phyloP scores from a whole-genome alignment of 2,797 vertebrate genomes.

The Hipposideros larvatus region DNA sequence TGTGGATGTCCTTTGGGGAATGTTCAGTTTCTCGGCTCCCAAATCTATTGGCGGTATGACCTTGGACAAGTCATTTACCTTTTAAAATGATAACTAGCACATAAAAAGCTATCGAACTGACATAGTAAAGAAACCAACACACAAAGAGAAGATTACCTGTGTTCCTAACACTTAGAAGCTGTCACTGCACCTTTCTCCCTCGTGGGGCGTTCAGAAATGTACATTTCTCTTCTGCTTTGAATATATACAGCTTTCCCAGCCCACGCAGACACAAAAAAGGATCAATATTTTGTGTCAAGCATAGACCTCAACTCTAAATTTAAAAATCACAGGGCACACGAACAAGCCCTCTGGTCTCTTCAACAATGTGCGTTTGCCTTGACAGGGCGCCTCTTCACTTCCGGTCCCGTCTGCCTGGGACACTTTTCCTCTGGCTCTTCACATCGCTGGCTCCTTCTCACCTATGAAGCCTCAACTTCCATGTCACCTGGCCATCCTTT shows the following conservation, averaged over 20 bases:
- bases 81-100: not conserved
- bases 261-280: not conserved
- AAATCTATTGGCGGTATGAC: not conserved
- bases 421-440: not conserved
- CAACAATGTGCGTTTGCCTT: not conserved
- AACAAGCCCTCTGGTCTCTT: not conserved
- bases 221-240: not conserved
- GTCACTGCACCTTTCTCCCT: not conserved
- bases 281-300: not conserved
- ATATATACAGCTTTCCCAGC: not conserved
- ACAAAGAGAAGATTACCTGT: not conserved
- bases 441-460: not conserved
- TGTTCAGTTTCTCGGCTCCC: not conserved
- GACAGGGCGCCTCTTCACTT: not conserved
- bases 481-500: too few species aligned
- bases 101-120: not conserved
- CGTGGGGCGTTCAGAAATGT: not conserved
- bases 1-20: too few species aligned
- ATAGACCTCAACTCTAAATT: constrained; percentile 48
- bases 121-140: not conserved
- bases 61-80: not conserved
- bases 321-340: not conserved
- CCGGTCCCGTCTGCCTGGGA: not conserved
- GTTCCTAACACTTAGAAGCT: not conserved
- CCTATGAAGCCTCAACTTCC: not conserved